Conservation (phyloP, 2,113 vertebrate genomes). For the Sporophila hypoxantha region DNA sequence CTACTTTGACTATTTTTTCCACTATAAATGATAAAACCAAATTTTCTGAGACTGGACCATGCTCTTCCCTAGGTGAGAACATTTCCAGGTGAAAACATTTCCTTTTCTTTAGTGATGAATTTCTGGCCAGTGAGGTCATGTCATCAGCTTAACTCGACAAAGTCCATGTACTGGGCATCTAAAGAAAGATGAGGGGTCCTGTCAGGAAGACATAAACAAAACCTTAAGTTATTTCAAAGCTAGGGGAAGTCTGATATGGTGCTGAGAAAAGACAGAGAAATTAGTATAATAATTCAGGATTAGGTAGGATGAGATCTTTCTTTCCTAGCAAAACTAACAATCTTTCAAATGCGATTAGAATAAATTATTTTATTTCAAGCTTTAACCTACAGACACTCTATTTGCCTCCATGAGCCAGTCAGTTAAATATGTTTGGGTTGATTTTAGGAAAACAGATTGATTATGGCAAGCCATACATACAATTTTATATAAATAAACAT, state of each 20-base stretch:
- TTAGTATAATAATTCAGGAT: slow-evolving; percentile 54
- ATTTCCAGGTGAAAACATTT: slow-evolving; percentile 29
- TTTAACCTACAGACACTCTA: background rate
- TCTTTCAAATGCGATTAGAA: slow-evolving; percentile 54
- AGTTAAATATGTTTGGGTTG: slow-evolving; percentile 28
- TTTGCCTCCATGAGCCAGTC: slow-evolving; percentile 14
- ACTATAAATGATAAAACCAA: background rate
- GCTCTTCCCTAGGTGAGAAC: slow-evolving; percentile 1
- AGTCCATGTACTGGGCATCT: slow-evolving; percentile 46
- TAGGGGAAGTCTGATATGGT: slow-evolving; percentile 26
- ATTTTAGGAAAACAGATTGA: slow-evolving; percentile 23
- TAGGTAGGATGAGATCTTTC: slow-evolving; percentile 48
- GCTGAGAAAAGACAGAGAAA: slow-evolving; percentile 57
- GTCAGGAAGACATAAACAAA: slow-evolving; percentile 63
- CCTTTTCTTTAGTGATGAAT: slow-evolving; percentile 34
- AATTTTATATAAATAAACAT: slow-evolving; percentile 41
- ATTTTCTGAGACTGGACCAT: background rate
- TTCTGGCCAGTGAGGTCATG: slow-evolving; percentile 42
- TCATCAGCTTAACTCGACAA: slow-evolving; percentile 57
- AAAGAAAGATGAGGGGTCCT: slow-evolving; percentile 52
- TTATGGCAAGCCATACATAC: background rate
- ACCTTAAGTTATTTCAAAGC: slow-evolving; percentile 25
- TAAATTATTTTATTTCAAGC: slow-evolving; percentile 48
- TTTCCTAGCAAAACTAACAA: slow-evolving; percentile 51
- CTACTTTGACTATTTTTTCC: background rate